These are phyloP conservation scores for Orchestia grillus DNA, from an alignment of 1,140 invertebrate genomes.

Conservation along the genomic window DNA sequence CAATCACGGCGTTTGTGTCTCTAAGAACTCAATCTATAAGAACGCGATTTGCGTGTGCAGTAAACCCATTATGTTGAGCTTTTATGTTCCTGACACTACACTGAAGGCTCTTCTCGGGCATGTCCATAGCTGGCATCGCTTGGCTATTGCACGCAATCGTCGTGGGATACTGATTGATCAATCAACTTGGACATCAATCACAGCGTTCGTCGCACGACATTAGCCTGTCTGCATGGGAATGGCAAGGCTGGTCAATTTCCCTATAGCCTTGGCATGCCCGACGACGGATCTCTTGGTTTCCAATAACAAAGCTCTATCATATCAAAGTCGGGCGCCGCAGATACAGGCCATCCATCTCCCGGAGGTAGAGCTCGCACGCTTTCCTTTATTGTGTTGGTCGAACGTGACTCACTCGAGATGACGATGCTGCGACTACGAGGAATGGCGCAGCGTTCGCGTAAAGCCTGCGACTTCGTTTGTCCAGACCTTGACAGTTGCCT, in stretches of 20 bases:
- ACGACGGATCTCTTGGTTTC: conserved; percentile 2
- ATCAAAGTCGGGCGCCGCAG: conserved; percentile 15
- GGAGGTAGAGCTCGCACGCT: not conserved
- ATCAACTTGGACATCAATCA: conserved; percentile 46
- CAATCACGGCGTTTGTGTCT: not conserved
- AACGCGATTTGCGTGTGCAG: not conserved
- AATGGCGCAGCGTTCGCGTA: not conserved
- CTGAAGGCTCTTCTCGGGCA: not conserved
- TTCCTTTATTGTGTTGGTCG: conserved; percentile 49
- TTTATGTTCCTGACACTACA: not conserved
- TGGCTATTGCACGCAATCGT: not conserved
- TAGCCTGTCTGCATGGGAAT: conserved; percentile 52
- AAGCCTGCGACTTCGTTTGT: not conserved
- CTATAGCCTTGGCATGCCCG: not conserved
- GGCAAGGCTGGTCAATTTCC: conserved; percentile 34
- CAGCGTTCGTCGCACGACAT: conserved; percentile 25
- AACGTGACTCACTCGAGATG: conserved; percentile 45
- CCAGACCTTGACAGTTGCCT: not conserved
- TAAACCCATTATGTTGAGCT: not conserved
- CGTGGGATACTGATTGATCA: conserved; percentile 46
- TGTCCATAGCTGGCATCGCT: not conserved
- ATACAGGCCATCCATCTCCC: conserved; percentile 46
- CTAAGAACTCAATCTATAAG: not conserved
- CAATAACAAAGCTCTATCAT: conserved; percentile 56
- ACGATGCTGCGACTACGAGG: not conserved